Evolutionary conservation across 2,888 invertebrate species (phyloP).

Genomic region (Nemotelus nigrinus): DNA sequence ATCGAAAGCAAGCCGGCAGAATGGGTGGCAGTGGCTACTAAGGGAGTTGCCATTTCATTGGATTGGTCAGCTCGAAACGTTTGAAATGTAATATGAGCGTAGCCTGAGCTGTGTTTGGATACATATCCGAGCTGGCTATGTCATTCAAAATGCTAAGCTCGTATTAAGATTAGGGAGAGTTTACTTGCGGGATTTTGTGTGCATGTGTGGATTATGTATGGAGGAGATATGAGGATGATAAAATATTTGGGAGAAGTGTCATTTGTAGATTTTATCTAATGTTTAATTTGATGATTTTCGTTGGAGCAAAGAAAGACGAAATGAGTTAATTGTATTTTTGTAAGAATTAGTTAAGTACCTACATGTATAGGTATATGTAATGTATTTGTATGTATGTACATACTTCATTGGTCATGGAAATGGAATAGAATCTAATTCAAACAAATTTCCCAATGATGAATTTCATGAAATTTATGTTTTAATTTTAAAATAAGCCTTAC

Average conservation of each 20-base stretch:
- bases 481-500: no score
- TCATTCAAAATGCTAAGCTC: neutral
- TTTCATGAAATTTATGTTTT: no score
- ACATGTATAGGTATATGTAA: no score
- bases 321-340: no score
- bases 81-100: neutral
- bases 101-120: neutral
- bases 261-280: no score
- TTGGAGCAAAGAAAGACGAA: no score
- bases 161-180: conserved; percentile 10
- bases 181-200: neutral
- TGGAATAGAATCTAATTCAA: no score
- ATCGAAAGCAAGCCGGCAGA: neutral
- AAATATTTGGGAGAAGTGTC: neutral
- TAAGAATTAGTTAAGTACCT: no score
- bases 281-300: no score
- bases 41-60: conserved; percentile 55
- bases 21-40: conserved; percentile 45
- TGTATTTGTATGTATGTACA: no score
- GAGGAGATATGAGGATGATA: neutral
- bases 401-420: no score
- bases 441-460: no score
- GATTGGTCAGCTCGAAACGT: conserved; percentile 52
- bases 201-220: neutral
- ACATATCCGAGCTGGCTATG: neutral